A percentile compares a stretch with the other conserved stretches of the same genome.
phyloP scores from a whole-genome alignment of 2,113 vertebrate species.

The Chroicocephalus ridibundus region DNA sequence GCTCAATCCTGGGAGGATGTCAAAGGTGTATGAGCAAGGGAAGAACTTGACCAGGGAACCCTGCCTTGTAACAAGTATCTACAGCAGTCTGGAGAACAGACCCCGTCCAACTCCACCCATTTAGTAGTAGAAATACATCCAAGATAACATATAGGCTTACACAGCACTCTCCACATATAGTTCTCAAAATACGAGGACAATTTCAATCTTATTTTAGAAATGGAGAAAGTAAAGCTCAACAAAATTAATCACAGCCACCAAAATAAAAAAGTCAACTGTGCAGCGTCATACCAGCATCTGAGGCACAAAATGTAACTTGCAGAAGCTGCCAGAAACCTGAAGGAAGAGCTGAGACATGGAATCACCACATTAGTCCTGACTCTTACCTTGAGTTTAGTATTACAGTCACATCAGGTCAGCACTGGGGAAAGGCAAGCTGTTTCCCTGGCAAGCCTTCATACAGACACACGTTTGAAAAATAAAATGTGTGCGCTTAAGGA shows the following conservation, averaged over 20 bases:
- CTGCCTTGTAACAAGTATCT: background rate
- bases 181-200: background rate
- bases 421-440: background rate
- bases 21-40: background rate
- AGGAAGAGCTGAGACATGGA: background rate
- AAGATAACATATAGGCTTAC: background rate
- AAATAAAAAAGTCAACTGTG: background rate
- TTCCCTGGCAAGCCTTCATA: background rate
- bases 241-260: background rate
- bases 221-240: background rate
- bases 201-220: background rate
- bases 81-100: background rate
- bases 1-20: background rate
- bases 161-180: background rate
- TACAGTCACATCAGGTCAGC: constrained; percentile 1
- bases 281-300: background rate
- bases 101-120: background rate
- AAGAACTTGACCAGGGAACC: background rate
- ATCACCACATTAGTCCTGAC: background rate
- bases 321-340: background rate
- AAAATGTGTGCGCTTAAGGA: background rate
- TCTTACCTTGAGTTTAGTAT: background rate
- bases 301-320: background rate
- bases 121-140: background rate
- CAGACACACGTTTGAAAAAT: background rate